Base-by-base conservation (phyloP, 2,113 vertebrate genomes). In the Sturnira hondurensis region DNA sequence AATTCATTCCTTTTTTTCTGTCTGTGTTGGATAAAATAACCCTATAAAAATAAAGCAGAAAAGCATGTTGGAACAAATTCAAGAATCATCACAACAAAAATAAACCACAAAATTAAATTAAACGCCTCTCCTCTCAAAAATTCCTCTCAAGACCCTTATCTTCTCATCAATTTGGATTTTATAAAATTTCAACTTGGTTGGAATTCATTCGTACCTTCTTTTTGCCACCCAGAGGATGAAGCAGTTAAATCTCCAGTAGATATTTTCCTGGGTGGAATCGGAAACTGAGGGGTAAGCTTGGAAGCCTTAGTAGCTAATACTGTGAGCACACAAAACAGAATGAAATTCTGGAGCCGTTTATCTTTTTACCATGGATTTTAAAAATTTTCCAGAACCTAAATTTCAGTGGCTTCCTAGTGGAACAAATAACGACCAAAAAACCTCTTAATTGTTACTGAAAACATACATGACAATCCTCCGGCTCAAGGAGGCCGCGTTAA, bases 341-440 rank as follows among this genome's bases (percentile, higher is more conserved):
- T 84, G 83, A 86, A 96, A 83, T 52, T 68, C 17, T 63, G 31
- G 19, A 93, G 15, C 13, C 76, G 83, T 97, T 88, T 31, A 77
- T 45, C 56, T 71, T 95, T 89, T 68, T 50, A 93, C 20, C 54
- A 36, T 61, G 88, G 43, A 90, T 74, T 88, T 95, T 31, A 5
- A 26, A 96, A 77, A 58, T 83, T 38, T 74, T 73, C 4, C 28
- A 71, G 78, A 9, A 95, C 7, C 28, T 65, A 90, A 93, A 71
- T 95, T 41, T 94, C n/a, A 67, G 31, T 52, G 31, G 54, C 61
- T 89, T 93, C 63, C 89, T 86, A 71, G 73, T 0, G 0, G 82
- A 96, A 80, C 73, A 94, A 76, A 94, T 84, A 93, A n/a, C 50
- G 93, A 71, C 67, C 89, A 93, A 97, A 93, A 96, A 89, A 96